Evolutionary conservation across 2,888 invertebrate genomes (phyloP).

Genomic region (Catocala nupta): DNA sequence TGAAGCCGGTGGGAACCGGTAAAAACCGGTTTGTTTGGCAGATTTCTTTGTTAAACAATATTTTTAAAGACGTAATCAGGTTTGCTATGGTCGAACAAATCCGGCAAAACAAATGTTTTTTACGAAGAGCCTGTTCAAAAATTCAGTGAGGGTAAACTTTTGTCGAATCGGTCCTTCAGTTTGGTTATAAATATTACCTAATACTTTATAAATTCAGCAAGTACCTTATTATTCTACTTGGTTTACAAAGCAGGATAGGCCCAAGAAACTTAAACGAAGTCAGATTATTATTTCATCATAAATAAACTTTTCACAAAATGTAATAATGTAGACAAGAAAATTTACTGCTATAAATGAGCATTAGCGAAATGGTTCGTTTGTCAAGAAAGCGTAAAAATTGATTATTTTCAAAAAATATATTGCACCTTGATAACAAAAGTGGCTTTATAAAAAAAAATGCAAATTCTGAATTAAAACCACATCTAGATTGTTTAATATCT

Average conservation of each 20-base stretch:
- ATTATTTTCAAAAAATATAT: no score
- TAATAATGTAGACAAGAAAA: no score
- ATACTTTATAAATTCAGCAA: constrained; percentile 30
- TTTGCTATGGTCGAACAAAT: constrained; percentile 52
- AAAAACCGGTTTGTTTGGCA: constrained; percentile 53
- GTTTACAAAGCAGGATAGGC: no score
- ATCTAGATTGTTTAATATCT: no score
- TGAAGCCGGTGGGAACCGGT: constrained; percentile 51
- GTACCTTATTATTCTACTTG: constrained; percentile 11
- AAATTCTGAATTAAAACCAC: no score
- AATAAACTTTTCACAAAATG: not conserved
- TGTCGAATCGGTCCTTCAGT: constrained; percentile 25
- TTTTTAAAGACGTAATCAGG: constrained; percentile 61
- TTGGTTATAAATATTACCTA: constrained; percentile 38
- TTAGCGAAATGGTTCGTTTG: no score
- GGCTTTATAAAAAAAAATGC: no score
- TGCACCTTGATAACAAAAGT: no score
- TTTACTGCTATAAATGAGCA: no score
- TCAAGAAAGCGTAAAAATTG: no score
- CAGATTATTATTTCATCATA: constrained; percentile 5
- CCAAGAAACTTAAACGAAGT: not conserved
- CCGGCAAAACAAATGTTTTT: constrained; percentile 46
- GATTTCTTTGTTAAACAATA: constrained; percentile 61
- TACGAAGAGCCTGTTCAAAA: constrained; percentile 44
- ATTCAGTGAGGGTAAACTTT: constrained; percentile 42